Evolutionary conservation across 2,888 invertebrate species (phyloP).

Genomic region (Lepidonotus clava): DNA sequence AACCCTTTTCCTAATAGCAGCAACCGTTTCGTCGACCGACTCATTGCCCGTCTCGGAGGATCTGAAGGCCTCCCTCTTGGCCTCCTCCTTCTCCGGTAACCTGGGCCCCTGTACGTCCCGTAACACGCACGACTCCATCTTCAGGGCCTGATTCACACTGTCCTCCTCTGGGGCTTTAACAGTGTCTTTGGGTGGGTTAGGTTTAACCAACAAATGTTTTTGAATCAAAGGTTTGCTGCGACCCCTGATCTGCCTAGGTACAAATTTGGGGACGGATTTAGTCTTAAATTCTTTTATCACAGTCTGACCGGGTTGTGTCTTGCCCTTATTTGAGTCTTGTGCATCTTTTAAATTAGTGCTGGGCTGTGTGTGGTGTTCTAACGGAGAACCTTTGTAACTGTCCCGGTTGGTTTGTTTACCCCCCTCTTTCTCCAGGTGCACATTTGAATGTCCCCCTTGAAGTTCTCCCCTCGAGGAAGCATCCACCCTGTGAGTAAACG

Average conservation of each 20-base stretch:
- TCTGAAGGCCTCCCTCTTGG: background rate
- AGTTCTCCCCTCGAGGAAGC: background rate
- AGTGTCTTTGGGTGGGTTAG: background rate
- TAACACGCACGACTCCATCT: constrained; percentile 46
- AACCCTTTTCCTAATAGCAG: constrained; percentile 53
- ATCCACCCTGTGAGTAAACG: background rate
- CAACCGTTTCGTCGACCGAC: constrained; percentile 42
- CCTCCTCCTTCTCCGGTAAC: constrained; percentile 47
- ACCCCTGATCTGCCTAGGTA: constrained; percentile 37
- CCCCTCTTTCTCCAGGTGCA: background rate
- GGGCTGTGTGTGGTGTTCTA: too few species aligned
- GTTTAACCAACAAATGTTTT: background rate
- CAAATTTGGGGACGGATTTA: constrained; percentile 35
- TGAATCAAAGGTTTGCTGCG: background rate
- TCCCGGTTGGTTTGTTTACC: background rate
- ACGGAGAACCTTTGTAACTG: background rate
- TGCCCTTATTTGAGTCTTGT: too few species aligned
- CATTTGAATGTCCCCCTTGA: background rate
- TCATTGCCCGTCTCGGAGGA: constrained; percentile 46
- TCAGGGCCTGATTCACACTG: constrained; percentile 43
- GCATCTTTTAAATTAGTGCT: too few species aligned
- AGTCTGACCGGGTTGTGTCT: too few species aligned
- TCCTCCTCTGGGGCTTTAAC: background rate
- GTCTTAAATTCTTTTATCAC: background rate
- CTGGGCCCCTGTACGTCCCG: constrained; percentile 51